Conservation (phyloP, 2,797 vertebrate species). For the Peromyscus aztecus region DNA sequence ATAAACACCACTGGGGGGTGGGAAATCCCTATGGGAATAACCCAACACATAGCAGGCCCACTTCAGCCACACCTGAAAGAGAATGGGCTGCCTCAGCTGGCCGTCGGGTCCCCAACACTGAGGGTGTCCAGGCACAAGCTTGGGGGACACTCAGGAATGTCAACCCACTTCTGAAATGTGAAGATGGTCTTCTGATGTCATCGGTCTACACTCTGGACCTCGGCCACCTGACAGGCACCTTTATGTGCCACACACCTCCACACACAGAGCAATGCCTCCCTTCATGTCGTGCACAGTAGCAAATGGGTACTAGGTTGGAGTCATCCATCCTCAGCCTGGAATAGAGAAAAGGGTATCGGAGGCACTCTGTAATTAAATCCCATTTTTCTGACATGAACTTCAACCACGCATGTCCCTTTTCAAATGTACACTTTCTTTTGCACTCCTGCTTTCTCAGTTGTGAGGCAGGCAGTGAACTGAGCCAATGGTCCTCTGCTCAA, state of each 20-base stretch:
- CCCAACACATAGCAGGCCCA: not conserved
- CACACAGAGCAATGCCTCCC: not conserved
- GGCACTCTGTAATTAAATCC: not conserved
- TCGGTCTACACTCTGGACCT: not conserved
- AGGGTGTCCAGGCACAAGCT: not conserved
- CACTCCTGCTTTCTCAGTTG: not conserved
- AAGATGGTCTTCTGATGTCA: not conserved
- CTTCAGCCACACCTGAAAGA: not conserved
- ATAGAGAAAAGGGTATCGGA: not conserved
- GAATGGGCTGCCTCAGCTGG: not conserved
- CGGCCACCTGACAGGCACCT: not conserved
- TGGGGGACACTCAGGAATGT: not conserved
- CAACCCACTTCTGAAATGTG: not conserved
- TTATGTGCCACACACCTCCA: not conserved
- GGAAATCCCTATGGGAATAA: not conserved
- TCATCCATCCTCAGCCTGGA: not conserved
- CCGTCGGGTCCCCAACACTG: too few relatives aligned
- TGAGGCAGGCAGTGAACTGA: not conserved
- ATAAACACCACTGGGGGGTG: not conserved
- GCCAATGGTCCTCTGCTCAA: not conserved
- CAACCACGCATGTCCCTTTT: not conserved
- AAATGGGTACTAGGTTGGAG: not conserved
- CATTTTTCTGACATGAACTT: not conserved
- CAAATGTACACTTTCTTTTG: not conserved
- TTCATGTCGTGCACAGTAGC: fast-evolving